These are phyloP conservation scores for Lycophotia porphyrea DNA, from an alignment of 2,888 invertebrate genomes.

Conservation along the genomic window DNA sequence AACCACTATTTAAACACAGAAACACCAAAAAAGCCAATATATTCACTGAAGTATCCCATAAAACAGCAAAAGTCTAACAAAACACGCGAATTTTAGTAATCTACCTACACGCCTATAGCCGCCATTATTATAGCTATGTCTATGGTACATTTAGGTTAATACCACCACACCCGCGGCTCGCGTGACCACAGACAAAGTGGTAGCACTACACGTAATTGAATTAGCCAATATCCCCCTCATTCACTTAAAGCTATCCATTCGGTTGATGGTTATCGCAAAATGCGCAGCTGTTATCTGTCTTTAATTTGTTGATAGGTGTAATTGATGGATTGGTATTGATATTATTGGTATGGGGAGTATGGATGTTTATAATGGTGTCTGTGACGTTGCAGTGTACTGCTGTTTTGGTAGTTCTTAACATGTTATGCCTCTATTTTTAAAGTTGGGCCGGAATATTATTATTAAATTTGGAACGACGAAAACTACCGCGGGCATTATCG, in stretches of 20 bases:
- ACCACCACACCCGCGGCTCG: constrained; percentile 70
- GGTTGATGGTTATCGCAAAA: constrained; percentile 68
- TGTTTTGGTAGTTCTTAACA: background rate
- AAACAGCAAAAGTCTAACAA: constrained; percentile 5
- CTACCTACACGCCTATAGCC: constrained; percentile 10
- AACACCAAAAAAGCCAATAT: background rate
- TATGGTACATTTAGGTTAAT: constrained; percentile 65
- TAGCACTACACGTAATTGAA: constrained; percentile 80
- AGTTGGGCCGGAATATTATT: background rate
- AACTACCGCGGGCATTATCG: no score
- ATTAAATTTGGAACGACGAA: background rate
- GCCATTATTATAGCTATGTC: constrained; percentile 13
- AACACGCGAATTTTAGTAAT: constrained; percentile 42
- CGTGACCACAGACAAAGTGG: constrained; percentile 74
- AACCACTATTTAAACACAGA: background rate
- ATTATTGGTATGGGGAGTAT: background rate
- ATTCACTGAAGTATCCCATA: constrained; percentile 7
- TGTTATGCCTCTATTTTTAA: background rate
- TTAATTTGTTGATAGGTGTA: constrained; percentile 51
- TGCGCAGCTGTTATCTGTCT: constrained; percentile 61
- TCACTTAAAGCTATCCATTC: constrained; percentile 79
- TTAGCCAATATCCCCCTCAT: constrained; percentile 81
- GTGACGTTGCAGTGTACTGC: background rate
- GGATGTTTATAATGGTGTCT: background rate
- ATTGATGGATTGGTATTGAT: constrained; percentile 42